Evolutionary conservation across 2,113 vertebrate species (phyloP), one percentile per base, ranked within the genome.

Genomic region (Panurus biarmicus): DNA sequence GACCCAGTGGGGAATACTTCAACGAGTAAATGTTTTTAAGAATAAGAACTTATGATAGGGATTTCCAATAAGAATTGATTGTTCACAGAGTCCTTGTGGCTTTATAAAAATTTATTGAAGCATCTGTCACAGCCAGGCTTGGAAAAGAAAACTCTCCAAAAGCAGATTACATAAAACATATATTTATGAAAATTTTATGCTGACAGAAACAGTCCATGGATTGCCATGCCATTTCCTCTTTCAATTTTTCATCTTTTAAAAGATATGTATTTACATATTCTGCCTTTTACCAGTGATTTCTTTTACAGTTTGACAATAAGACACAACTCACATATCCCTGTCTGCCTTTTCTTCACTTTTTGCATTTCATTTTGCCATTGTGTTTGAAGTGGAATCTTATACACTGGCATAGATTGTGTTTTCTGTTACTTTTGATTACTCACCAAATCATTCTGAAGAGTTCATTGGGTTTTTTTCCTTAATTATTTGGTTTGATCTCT

Each of bases 401-500:
- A 72, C 33, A 21, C 61, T 88, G 87, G 65, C 69, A 57, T 88
- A 77, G 57, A 94, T 21, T 77, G 31, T 95, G 47, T 94, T 96
- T 95, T 91, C 82, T 94, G 75, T 86, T 92, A 57, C 40, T 86
- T 92, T 65, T 86, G 87, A 97, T 96, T 96, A 92, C 19, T 88
- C 48, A 90, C 57, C 42, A 86, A 84, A 95, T 95, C 28, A 69
- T 93, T 94, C 61, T 3, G 5, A 53, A 95, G 75, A 42, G 25
- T 62, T 82, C 2, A 6, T 67, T 80, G 10, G 0, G 8, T 2
- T 57, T 80, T 60, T 38, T 74, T 48, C 22, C 35, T n/a, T 77
- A 95, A 92, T 94, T 95, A 86, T 90, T 94, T 15, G 56, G 64
- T 90, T 94, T 96, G 82, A 94, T 93, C 56, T 90, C 76, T 84